Percentiles rank a stretch among this genome's conserved stretches.
Conservation (phyloP, 2,113 vertebrate genomes). For the Cromileptes altivelis region DNA sequence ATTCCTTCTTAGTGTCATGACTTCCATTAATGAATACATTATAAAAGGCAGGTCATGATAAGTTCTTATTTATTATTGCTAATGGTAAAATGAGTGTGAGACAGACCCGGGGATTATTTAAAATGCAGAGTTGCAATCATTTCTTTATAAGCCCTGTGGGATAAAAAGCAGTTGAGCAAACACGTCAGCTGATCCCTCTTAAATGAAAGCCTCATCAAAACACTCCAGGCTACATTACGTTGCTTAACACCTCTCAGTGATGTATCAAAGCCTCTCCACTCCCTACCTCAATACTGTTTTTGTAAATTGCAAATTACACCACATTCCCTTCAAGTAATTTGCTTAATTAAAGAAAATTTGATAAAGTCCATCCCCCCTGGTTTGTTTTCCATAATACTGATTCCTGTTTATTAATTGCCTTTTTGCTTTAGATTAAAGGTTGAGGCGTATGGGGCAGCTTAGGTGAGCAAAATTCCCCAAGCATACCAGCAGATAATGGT, state of each 20-base stretch:
- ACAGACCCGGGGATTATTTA: constrained; percentile 4
- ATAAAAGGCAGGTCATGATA: neutral
- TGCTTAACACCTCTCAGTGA: constrained; percentile 26
- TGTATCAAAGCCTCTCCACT: constrained; percentile 30
- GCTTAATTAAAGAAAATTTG: constrained; percentile 67
- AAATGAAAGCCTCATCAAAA: constrained; percentile 46
- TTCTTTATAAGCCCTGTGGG: constrained; percentile 27
- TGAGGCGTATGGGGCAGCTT: constrained; percentile 54
- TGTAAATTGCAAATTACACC: constrained; percentile 55
- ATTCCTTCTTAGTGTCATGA: neutral
- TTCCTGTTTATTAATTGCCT: constrained; percentile 67
- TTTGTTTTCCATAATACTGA: constrained; percentile 68
- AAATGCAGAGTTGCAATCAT: constrained; percentile 16
- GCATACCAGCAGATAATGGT: constrained; percentile 64
- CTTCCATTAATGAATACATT: neutral
- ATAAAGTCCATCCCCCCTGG: constrained; percentile 51
- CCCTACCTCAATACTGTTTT: constrained; percentile 25
- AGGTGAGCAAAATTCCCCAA: constrained; percentile 40
- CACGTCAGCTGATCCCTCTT: constrained; percentile 51
- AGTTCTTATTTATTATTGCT: neutral
- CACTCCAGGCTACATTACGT: constrained; percentile 43
- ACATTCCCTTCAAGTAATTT: constrained; percentile 56
- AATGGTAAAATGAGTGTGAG: constrained; percentile 6
- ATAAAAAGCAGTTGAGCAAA: constrained; percentile 44
- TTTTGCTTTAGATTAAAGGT: constrained; percentile 70